These are phyloP conservation scores for Brachionus rubens DNA, from an alignment of 1,140 invertebrate species.

Conservation along the genomic window DNA sequence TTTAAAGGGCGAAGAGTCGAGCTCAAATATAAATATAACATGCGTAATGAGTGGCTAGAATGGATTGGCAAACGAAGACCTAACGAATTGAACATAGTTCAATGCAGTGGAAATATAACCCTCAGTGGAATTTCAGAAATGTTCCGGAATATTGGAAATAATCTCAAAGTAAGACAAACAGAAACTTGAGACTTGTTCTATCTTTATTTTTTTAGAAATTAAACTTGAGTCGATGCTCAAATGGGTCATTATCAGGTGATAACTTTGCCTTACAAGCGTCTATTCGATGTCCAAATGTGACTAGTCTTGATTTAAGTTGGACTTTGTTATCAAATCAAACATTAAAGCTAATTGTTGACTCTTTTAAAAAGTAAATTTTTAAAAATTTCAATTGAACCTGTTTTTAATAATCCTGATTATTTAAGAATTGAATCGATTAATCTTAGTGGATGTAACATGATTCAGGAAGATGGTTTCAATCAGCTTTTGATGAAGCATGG, in stretches of 20 bases:
- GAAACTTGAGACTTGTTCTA: neutral
- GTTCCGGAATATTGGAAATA: conserved; percentile 40
- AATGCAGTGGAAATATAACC: conserved; percentile 12
- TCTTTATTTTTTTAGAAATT: conserved; percentile 8
- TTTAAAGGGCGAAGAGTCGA: conserved; percentile 38
- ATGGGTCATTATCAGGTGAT: conserved; percentile 37
- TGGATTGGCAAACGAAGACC: conserved; percentile 31
- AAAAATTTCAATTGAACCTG: neutral
- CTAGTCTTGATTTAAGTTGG: conserved; percentile 41
- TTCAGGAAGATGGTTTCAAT: conserved; percentile 33
- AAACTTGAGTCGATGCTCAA: conserved; percentile 45
- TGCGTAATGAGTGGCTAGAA: conserved; percentile 36
- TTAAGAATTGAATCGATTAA: conserved; percentile 41
- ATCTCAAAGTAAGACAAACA: neutral
- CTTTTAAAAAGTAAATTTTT: conserved; percentile 7
- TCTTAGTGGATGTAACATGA: conserved; percentile 44
- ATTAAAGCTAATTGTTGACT: conserved; percentile 40
- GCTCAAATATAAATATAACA: conserved; percentile 4
- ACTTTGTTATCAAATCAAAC: conserved; percentile 41
- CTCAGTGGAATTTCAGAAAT: conserved; percentile 15
- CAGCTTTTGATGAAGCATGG: conserved; percentile 29
- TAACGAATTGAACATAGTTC: conserved; percentile 16
- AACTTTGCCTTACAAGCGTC: conserved; percentile 45
- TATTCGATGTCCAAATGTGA: conserved; percentile 38
- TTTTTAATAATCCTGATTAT: neutral